Base-by-base conservation (phyloP, 2,113 vertebrate species). In the Cynoglossus semilaevis region DNA sequence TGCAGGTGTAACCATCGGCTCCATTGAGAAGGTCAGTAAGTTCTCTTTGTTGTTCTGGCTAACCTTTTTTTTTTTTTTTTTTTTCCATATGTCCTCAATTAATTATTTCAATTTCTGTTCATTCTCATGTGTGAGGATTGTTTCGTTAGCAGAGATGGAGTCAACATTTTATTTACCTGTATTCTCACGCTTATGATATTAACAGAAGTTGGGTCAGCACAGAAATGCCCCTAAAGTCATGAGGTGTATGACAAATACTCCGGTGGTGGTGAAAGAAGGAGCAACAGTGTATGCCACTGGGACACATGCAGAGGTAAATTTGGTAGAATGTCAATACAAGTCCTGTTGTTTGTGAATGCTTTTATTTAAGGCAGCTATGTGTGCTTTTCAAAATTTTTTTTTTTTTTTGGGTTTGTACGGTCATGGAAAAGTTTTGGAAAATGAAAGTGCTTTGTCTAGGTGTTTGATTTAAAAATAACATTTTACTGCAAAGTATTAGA, bases 231-330 rank as follows among this genome's bases (percentile, higher is more conserved):
- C 97, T 13, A 95, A 94, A 86, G 95, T 99, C 75, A 96, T 99
- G 82, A 92, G 96, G 53, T 95, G 95, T 68, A 99, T 98, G 97
- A 98, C 97, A 17, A 98, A 99, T 76, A 99, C 96, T 0, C 95
- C 96, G 0, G 97, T 98, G 67, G 88, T 99, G 60, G 97, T 98
- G 72, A 92, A 91, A 10, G 96, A 98, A 72, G 96, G 97, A 0
- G 96, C 97, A 2, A 98, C 97, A 0, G 97, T 98, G 51, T 99
- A 98, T 1, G 95, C 96, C 66, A 93, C 93, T 0, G 97, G 97
- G 12, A 96, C 93, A 0, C 92, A 99, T 0, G 95, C 96, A 0
- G 88, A 94, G 43, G 92, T 98, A 92, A 95, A 48, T 88, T 88
- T 88, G 15, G 37, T 4, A 36, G 54, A 90, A 93, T 70, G n/a